Evolutionary conservation across 2,113 vertebrate species (phyloP), one percentile per base, ranked within the genome.

Genomic region (Holacanthus passer): DNA sequence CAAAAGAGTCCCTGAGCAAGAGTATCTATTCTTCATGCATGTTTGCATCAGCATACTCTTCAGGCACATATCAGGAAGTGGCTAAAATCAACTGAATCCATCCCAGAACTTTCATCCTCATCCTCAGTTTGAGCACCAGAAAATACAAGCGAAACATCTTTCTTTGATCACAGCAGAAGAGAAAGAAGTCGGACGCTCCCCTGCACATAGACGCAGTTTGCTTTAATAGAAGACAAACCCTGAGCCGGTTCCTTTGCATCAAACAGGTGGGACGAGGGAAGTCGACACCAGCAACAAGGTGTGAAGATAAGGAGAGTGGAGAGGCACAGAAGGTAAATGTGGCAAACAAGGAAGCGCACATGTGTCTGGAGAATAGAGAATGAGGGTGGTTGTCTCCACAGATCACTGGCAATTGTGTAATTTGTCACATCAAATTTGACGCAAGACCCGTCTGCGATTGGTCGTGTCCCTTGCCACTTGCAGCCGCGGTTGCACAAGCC

Each of bases 391-490:
- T 85, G 81, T 86, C 86, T 91, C 79, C 73, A 85, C 83, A 87
- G 73, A 90, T 93, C 70, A 81, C 73, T n/a, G 77, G 64, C 77
- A 80, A 72, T 85, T 89, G 73, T 81, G 69, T 77, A 68, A 88
- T 94, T 93, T 83, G 85, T 90, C 91, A 83, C 74, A 90, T 90
- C 73, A 81, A 68, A 92, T 92, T 86, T 78, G 87, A 87, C 20
- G 77, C 83, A 32, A 79, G 83, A 79, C 60, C 79, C 53, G 56
- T 72, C 78, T 82, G 75, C 0, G 65, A 90, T 92, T 91, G 91
- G 91, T 73, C 9, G 27, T 24, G 62, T 83, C 82, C 73, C 41
- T 71, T 67, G 88, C 89, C 89, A 89, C 81, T 89, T 75, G 39
- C 11, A 45, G 71, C 73, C 3, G 2, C 37, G 50, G 79, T 70